Percentiles rank a stretch among this genome's conserved stretches.
phyloP scores from a whole-genome alignment of 1,140 invertebrate genomes.

The Muscidifurax raptorellus region DNA sequence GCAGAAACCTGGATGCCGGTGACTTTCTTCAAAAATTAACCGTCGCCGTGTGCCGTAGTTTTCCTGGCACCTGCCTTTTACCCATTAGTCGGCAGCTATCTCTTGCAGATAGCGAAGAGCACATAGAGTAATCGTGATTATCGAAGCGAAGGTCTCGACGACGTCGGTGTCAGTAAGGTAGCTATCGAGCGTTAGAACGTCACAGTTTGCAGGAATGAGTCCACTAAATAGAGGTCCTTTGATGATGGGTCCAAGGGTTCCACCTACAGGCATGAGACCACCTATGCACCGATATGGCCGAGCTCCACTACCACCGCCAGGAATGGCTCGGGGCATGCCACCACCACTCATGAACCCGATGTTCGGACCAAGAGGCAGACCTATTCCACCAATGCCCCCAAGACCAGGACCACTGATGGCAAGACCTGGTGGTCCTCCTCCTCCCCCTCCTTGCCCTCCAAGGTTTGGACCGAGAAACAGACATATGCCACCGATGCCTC shows the following conservation, averaged over 20 bases:
- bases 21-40: too few relatives aligned
- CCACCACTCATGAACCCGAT: constrained; percentile 57
- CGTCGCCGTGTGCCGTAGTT: too few relatives aligned
- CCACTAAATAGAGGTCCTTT: constrained; percentile 65
- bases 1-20: not conserved
- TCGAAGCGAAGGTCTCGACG: not conserved
- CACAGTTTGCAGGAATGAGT: constrained; percentile 55
- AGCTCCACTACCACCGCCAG: constrained; percentile 58
- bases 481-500: constrained; percentile 59
- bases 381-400: constrained; percentile 52
- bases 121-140: not conserved
- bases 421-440: constrained; percentile 54
- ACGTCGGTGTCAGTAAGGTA: not conserved
- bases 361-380: constrained; percentile 61
- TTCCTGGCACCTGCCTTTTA: not conserved
- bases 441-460: constrained; percentile 48
- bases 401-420: constrained; percentile 49
- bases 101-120: not conserved
- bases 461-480: constrained; percentile 61
- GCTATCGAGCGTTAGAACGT: not conserved
- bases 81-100: not conserved
- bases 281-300: constrained; percentile 64
- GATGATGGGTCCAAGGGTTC: constrained; percentile 59
- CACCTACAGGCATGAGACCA: constrained; percentile 60
- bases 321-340: constrained; percentile 59